These are phyloP conservation scores for Gephyroberyx darwinii DNA, from an alignment of 2,797 vertebrate genomes.

Conservation along the genomic window DNA sequence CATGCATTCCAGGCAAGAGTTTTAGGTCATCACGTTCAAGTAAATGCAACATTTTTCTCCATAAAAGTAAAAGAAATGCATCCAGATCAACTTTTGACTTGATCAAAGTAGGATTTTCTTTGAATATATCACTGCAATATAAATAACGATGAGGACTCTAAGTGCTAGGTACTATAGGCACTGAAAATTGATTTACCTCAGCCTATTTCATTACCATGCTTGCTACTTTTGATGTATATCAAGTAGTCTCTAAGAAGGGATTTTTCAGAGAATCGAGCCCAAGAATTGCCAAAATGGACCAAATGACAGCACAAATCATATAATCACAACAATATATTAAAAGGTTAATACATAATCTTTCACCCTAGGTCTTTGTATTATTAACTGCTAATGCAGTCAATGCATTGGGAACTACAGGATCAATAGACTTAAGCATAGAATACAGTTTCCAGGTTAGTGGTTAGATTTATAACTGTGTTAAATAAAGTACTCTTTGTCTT, in stretches of 20 bases:
- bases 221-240: not conserved
- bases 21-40: slow-evolving; percentile 42
- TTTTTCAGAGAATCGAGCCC: not conserved
- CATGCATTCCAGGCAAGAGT: slow-evolving; percentile 54
- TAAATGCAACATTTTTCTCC: slow-evolving; percentile 17
- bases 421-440: not conserved
- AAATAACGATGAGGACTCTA: not conserved
- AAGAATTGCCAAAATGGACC: not conserved
- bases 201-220: not conserved
- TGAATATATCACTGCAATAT: too few relatives aligned
- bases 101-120: too few relatives aligned
- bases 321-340: not conserved
- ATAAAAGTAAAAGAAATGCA: slow-evolving; percentile 13
- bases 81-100: not conserved
- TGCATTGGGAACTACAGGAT: not conserved
- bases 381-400: not conserved
- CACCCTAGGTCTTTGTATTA: too few relatives aligned
- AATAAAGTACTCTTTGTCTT: too few relatives aligned
- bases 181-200: not conserved
- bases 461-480: too few relatives aligned
- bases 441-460: too few relatives aligned
- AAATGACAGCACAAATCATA: not conserved
- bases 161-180: not conserved
- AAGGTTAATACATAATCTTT: not conserved
- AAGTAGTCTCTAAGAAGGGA: not conserved